Evolutionary conservation across 2,888 invertebrate species (phyloP), one percentile per base, ranked within the genome.

Genomic region (Clostera curtula): DNA sequence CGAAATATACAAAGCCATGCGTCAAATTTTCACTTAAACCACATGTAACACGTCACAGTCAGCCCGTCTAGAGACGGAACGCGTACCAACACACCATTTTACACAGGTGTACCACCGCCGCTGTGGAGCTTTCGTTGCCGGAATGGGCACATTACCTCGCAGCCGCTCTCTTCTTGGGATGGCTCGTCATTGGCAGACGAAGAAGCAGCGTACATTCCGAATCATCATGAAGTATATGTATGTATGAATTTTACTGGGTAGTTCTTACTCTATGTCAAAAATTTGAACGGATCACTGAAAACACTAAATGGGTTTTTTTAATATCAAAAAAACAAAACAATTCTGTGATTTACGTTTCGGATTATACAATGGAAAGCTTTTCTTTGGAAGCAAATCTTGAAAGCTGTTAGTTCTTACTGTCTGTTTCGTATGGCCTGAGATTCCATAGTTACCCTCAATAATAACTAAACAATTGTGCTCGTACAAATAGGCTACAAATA

Each of bases 71-170:
- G n/a, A n/a, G n/a, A n/a, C n/a, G n/a, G 56, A 63, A 56, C 43
- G 30, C 40, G 34, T 23, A 15, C 26, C 26, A 14, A 27, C 40
- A 37, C 31, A 32, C 39, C 27, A n/a, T n/a, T 49, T 55, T 56
- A 47, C 56, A 46, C 73, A 82, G 83, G 71, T 82, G 83, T 43
- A 80, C 79, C 21, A 80, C 82, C 25, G 79, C 79, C 21, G 73
- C 82, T 17, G 77, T 80, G 72, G 82, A 83, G 45, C 53, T 79
- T 41, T 62, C 77, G 17, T 51, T 82, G 31, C 82, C 82, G 25
- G 80, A 82, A 43, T 83, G 83, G 83, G 62, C 63, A 37, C 83
- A 83, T 61, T 83, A 74, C 65, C 46, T 71, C 45, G 72, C 73
- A 12, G 82, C 82, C 9, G 69, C 54, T 18, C 48, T 80, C 31